A percentile compares a stretch with the other conserved stretches of the same genome.
These are phyloP conservation scores for Pelusios castaneus DNA, from an alignment of 2,113 vertebrate genomes.

Conservation along the genomic window DNA sequence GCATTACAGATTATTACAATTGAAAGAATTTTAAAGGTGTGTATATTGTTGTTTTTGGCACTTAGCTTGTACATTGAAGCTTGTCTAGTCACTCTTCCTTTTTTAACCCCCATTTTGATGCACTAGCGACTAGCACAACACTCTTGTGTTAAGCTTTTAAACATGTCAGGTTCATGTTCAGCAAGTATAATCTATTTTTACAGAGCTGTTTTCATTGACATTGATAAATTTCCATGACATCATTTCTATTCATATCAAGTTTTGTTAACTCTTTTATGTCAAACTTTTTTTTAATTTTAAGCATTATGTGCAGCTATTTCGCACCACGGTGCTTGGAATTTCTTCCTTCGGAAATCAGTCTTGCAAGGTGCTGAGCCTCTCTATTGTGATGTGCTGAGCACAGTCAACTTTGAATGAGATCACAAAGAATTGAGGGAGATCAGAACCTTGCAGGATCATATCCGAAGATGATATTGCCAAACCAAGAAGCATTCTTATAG, in stretches of 20 bases:
- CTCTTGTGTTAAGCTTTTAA: background rate
- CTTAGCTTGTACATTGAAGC: background rate
- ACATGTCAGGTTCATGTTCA: background rate
- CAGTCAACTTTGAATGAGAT: background rate
- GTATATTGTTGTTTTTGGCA: background rate
- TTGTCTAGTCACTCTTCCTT: background rate
- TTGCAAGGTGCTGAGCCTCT: background rate
- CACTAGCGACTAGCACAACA: background rate
- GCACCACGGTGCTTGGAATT: background rate
- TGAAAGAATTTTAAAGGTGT: background rate
- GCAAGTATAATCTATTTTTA: background rate
- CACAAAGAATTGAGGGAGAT: background rate
- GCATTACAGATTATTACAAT: background rate
- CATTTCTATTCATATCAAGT: background rate
- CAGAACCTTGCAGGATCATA: background rate
- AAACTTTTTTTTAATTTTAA: background rate
- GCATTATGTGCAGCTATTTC: background rate
- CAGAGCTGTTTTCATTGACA: background rate
- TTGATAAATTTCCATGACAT: background rate
- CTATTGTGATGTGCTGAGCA: background rate
- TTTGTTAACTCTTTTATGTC: background rate
- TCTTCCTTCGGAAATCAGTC: background rate
- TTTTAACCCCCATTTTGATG: background rate
- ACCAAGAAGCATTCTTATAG: background rate
- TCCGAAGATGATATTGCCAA: background rate